Evolutionary conservation across 2,113 vertebrate species (phyloP).

Genomic region (Cebus imitator): DNA sequence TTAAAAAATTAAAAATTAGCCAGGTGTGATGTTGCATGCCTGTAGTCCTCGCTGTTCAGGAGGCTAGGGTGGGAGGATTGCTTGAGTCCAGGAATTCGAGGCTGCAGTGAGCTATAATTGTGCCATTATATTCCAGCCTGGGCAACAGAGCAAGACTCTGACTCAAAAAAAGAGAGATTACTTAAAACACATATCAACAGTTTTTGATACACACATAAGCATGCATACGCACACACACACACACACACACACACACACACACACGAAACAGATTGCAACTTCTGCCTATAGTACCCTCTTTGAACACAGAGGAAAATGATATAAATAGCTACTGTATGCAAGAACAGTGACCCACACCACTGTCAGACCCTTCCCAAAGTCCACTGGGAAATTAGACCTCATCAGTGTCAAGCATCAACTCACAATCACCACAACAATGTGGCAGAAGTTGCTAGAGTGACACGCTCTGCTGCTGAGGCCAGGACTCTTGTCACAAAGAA

Average conservation of each 20-base stretch:
- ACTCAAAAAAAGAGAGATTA: neutral
- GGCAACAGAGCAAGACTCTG: no score
- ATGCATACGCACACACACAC: neutral
- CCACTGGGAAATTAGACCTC: slow-evolving; percentile 76
- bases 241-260: neutral
- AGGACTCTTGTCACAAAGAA: slow-evolving; percentile 51
- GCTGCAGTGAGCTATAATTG: no score
- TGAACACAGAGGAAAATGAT: slow-evolving; percentile 16
- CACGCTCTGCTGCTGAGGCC: slow-evolving; percentile 57
- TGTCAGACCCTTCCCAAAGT: slow-evolving; percentile 37
- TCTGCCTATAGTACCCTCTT: neutral
- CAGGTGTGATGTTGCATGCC: no score
- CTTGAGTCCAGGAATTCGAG: no score
- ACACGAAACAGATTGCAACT: neutral
- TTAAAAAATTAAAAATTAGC: no score
- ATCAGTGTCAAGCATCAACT: slow-evolving; percentile 75
- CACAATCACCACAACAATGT: slow-evolving; percentile 64
- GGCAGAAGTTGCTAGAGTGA: slow-evolving; percentile 71
- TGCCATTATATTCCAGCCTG: no score
- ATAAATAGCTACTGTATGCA: slow-evolving; percentile 39
- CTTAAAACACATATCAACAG: neutral
- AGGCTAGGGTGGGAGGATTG: no score
- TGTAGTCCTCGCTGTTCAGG: no score
- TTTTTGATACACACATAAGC: neutral
- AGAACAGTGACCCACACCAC: slow-evolving; percentile 42